Base-by-base conservation (phyloP, 92 coral and sea anemone genomes). In the Micromussa lordhowensis region DNA sequence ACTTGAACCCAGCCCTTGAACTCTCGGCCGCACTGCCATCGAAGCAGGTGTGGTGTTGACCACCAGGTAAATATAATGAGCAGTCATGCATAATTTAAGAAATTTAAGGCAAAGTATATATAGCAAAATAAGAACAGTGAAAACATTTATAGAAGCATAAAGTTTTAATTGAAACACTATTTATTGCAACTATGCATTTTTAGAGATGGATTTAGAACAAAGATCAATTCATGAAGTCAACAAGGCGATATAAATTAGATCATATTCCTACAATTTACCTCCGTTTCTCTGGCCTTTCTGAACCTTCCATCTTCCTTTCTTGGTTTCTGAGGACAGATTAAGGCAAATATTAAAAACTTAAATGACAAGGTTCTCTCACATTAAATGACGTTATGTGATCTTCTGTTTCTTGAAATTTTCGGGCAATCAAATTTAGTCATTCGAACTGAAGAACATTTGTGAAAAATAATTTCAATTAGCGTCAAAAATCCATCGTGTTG, bases 281-380 rank as follows among this genome's bases (percentile, higher is more conserved):
- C 24, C 89, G 89, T 77, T 86, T 86, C 21, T 86, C 76, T 77
- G 89, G 89, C 14, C 82, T 63, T 22, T 63, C 89, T 77, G 76
- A 10, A 77, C 68, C n/a, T 19, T 86, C 89, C 89, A 86, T 86
- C 26, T 19, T 86, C 28, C n/a, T 40, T 8, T 36, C 59, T 75
- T 12, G 66, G 53, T 38, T 29, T 24, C 68, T 34, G 28, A 68
- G 28, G 32, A n/a, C 69, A 54, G 66, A 71, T 71, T 38, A 59
- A 35, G 18, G 80, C 17, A 75, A 54, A 36, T 57, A 16, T 69
- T 32, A 55, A 24, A 58, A 22, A 19, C 28, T 36, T 35, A 75
- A 32, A 15, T 71, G 57, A 54, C 26, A 24, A 53, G 5, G 26
- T 7, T 3, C 18, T 79, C 82, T 54, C 26, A 18, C 31, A 32